Evolutionary conservation across 2,797 vertebrate genomes (phyloP).

Genomic region (Ciconia nigra): DNA sequence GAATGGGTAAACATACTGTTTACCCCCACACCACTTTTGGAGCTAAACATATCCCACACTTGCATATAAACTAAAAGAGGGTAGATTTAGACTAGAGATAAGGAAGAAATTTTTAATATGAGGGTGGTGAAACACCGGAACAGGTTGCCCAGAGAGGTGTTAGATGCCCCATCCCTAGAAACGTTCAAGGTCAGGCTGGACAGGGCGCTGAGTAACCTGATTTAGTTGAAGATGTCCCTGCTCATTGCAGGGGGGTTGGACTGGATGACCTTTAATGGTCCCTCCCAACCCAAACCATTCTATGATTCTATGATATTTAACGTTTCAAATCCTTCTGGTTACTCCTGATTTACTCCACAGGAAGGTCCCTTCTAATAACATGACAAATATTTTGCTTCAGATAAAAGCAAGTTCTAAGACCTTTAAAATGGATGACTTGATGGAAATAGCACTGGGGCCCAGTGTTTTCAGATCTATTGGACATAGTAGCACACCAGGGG

Average conservation of each 20-base stretch:
- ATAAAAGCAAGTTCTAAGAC: neutral
- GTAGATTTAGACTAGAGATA: neutral
- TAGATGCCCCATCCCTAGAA: neutral
- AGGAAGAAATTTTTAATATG: neutral
- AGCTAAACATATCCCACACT: neutral
- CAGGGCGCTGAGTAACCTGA: neutral
- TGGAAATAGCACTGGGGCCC: neutral
- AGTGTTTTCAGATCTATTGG: neutral
- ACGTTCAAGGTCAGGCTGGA: neutral
- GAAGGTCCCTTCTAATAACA: neutral
- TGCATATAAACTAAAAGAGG: neutral
- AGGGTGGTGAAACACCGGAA: neutral
- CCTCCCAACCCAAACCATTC: neutral
- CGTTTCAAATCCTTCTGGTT: neutral
- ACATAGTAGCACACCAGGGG: neutral
- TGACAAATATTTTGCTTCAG: neutral
- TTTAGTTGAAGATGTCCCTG: neutral
- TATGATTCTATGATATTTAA: neutral
- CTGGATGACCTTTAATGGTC: neutral
- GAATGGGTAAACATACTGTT: neutral
- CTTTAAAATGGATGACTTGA: neutral
- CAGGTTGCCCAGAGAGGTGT: neutral
- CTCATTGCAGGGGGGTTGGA: neutral
- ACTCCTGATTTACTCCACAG: neutral
- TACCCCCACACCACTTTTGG: neutral